Evolutionary conservation across 2,888 invertebrate species (phyloP), one percentile per base, ranked within the genome.

Genomic region (Eristalis intricaria): DNA sequence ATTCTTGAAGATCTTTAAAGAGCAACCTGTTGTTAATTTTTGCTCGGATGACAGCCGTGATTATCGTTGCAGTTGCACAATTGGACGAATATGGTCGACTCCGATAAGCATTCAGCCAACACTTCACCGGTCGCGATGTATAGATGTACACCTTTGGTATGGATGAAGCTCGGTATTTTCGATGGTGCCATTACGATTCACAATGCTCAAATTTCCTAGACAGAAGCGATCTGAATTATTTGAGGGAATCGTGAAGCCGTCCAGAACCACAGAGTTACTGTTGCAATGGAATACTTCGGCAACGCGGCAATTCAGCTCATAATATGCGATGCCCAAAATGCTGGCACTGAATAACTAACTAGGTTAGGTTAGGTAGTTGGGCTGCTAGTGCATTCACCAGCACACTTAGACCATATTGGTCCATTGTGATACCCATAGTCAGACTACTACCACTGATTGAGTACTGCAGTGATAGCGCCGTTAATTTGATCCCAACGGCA

Each of bases 241-340:
- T 89, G 98, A 98, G 0, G 99, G 99, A 94, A 99, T 99, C 81
- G 99, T 99, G 92, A 99, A 99, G 11, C 99, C 99, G 93, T 99
- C 99, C 0, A 99, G 98, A 76, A 98, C 97, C 1, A 99, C 97
- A 26, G 97, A 97, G 90, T 97, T 97, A 38, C 97, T 96, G 91
- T 97, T 97, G 92, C 98, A 98, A 91, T 98, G 97, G 93, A 98
- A 98, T 23, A 98, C 97, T 93, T 99, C 99, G 2, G 99, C 99
- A 8, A 99, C 99, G 66, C 99, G 95, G 91, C 98, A 98, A 93
- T 99, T 99, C 86, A 99, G 94, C 92, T 99, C 99, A 91, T 99
- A 99, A 92, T 99, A 99, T 1, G 98, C 98, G 87, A 99, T 99
- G 99, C 99, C 99, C 99, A 99, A 92, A 97, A 98, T 19, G 97